phyloP scores from a whole-genome alignment of 2,888 invertebrate species.

The Mythimna albipuncta region DNA sequence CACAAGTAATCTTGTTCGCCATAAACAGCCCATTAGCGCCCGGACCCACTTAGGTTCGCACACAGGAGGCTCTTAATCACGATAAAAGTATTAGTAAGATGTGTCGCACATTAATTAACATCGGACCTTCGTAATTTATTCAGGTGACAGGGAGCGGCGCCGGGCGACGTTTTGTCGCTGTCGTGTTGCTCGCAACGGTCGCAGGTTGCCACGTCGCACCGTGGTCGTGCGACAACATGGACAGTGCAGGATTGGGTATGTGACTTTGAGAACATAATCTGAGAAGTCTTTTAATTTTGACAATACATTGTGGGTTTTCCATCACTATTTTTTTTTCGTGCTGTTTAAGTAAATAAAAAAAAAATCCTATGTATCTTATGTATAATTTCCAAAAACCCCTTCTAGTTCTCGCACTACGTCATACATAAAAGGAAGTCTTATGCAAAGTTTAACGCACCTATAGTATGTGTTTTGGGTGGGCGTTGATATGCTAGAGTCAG shows the following conservation, averaged over 20 bases:
- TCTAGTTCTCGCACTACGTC: no score
- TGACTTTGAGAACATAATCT: slow-evolving; percentile 1
- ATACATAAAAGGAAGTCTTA: no score
- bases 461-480: no score
- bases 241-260: slow-evolving; percentile 35
- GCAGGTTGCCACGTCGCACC: slow-evolving; percentile 73
- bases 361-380: no score
- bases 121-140: slow-evolving; percentile 85
- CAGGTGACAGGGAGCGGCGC: slow-evolving; percentile 80
- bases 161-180: slow-evolving; percentile 72
- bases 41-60: slow-evolving; percentile 67
- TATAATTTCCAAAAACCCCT: no score
- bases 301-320: no score
- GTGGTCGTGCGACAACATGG: slow-evolving; percentile 55
- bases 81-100: slow-evolving; percentile 79
- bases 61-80: slow-evolving; percentile 78
- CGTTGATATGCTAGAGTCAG: no score
- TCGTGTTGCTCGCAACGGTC: slow-evolving; percentile 63
- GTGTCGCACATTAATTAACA: slow-evolving; percentile 84
- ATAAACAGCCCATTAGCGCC: slow-evolving; percentile 67
- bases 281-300: background rate
- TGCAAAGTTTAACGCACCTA: no score
- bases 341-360: no score
- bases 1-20: slow-evolving; percentile 45
- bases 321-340: no score